phyloP scores from a whole-genome alignment of 1,140 invertebrate species.

The Ericerus pela region DNA sequence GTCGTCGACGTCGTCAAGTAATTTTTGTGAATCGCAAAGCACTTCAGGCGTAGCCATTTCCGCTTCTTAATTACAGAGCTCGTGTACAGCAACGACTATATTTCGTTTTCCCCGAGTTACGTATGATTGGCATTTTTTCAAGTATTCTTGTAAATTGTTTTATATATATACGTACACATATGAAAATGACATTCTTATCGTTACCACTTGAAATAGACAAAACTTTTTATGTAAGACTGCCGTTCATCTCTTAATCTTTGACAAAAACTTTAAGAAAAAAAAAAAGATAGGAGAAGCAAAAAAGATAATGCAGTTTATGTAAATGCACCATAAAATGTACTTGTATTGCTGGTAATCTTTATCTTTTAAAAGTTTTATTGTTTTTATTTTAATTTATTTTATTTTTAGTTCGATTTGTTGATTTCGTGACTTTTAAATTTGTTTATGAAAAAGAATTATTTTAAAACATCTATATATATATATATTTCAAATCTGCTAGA shows the following conservation, averaged over 20 bases:
- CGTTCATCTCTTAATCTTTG: neutral
- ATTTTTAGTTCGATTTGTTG: too few species aligned
- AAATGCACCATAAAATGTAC: neutral
- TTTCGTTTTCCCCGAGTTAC: neutral
- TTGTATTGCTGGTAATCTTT: neutral
- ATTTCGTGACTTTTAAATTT: too few species aligned
- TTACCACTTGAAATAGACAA: neutral
- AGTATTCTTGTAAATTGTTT: neutral
- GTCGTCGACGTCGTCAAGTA: neutral
- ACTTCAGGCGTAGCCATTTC: neutral
- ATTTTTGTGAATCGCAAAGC: neutral
- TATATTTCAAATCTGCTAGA: too few species aligned
- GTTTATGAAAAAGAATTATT: too few species aligned
- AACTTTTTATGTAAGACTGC: constrained; percentile 7
- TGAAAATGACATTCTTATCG: neutral
- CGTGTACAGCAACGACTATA: neutral
- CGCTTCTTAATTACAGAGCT: neutral
- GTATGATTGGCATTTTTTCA: neutral
- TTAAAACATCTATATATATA: too few species aligned
- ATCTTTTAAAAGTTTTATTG: neutral
- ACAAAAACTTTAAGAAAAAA: neutral
- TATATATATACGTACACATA: neutral
- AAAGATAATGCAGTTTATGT: neutral
- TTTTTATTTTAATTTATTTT: neutral
- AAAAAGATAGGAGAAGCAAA: too few species aligned